Evolutionary conservation across 2,113 vertebrate genomes (phyloP).

Genomic region (Dendropsophus ebraccatus): DNA sequence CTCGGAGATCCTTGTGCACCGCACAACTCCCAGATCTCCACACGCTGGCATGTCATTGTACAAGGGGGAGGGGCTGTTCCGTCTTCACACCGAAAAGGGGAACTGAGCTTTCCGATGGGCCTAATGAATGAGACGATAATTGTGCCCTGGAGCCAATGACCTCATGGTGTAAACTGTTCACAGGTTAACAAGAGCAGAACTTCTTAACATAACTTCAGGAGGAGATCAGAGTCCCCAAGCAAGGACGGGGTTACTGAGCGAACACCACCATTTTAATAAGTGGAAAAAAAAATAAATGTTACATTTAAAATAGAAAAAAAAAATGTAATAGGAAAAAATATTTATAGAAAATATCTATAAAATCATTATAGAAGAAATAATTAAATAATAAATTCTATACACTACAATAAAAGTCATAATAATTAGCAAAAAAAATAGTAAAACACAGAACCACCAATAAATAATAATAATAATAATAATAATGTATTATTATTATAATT

Average conservation of each 20-base stretch:
- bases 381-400: no score
- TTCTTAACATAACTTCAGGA: constrained; percentile 74
- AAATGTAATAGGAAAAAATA: background rate
- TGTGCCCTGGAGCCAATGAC: constrained; percentile 86
- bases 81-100: constrained; percentile 87
- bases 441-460: no score
- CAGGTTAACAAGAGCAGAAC: constrained; percentile 87
- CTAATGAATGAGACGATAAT: constrained; percentile 91
- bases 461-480: no score
- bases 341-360: background rate
- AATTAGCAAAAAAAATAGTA: no score
- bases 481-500: no score
- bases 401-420: no score
- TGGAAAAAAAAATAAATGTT: background rate
- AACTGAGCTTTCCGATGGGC: constrained; percentile 92
- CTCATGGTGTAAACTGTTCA: constrained; percentile 92
- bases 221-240: background rate
- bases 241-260: background rate
- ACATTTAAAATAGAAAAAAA: background rate
- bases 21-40: constrained; percentile 77
- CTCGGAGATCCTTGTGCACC: constrained; percentile 74
- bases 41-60: constrained; percentile 81
- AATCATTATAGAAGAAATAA: no score
- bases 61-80: constrained; percentile 87
- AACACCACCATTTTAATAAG: background rate